These are phyloP conservation scores for Bubalus kerabau DNA, from an alignment of 2,113 vertebrate species.

Conservation along the genomic window DNA sequence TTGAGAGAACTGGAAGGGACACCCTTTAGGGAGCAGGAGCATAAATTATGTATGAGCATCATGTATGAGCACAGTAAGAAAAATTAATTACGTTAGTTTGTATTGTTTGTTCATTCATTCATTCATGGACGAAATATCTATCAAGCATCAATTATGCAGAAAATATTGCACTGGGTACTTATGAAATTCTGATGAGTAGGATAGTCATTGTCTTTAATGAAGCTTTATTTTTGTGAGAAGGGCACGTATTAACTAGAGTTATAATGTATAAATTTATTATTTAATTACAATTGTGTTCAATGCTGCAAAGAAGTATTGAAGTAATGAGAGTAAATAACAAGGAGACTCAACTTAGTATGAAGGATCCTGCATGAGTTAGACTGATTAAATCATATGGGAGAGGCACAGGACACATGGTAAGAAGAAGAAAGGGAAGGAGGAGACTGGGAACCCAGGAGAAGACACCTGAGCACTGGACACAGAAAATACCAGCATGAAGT, in stretches of 20 bases:
- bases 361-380: neutral
- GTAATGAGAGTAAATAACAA: neutral
- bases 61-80: neutral
- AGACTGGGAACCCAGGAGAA: neutral
- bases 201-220: neutral
- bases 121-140: neutral
- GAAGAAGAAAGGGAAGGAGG: neutral
- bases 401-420: neutral
- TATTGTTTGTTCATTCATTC: neutral
- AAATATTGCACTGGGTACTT: neutral
- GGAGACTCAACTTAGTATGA: neutral
- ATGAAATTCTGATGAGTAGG: neutral
- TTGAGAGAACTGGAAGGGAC: neutral
- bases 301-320: neutral
- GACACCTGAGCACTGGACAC: neutral
- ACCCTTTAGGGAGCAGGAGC: neutral
- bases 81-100: neutral
- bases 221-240: neutral
- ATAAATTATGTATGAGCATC: neutral
- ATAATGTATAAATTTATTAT: neutral
- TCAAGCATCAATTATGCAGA: neutral
- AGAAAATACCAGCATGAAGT: neutral
- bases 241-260: neutral
- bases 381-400: neutral
- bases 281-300: neutral